phyloP scores from a whole-genome alignment of 2,113 vertebrate species.

The Larimichthys crocea region DNA sequence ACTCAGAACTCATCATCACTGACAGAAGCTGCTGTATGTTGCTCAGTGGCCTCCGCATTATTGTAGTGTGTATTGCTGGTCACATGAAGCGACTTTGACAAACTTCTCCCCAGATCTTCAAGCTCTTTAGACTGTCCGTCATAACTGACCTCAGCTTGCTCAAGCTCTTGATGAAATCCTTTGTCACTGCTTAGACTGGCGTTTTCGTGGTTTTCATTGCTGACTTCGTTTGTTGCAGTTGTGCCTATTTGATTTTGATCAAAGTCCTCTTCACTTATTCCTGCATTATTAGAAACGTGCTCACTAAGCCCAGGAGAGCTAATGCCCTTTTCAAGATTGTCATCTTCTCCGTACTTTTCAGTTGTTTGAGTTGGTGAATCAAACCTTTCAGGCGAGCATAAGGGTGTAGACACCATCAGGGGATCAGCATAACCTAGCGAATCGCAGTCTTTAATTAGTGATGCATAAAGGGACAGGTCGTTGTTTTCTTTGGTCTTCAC shows the following conservation, averaged over 20 bases:
- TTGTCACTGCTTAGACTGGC: slow-evolving; percentile 9
- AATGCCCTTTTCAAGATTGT: background rate
- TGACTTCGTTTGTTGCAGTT: background rate
- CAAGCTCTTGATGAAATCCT: slow-evolving; percentile 15
- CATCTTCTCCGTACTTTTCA: slow-evolving; percentile 30
- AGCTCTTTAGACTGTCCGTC: slow-evolving; percentile 60
- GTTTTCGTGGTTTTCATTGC: slow-evolving; percentile 38
- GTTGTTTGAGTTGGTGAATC: slow-evolving; percentile 16
- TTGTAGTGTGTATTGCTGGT: slow-evolving; percentile 51
- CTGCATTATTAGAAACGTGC: background rate
- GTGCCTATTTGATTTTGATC: slow-evolving; percentile 10
- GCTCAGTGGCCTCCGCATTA: slow-evolving; percentile 32
- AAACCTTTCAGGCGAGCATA: slow-evolving; percentile 40
- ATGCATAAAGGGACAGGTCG: slow-evolving; percentile 25
- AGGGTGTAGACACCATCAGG: slow-evolving; percentile 33
- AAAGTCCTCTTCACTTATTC: slow-evolving; percentile 32
- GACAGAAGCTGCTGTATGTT: slow-evolving; percentile 18
- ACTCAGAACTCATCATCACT: slow-evolving; percentile 82
- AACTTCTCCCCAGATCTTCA: slow-evolving; percentile 74
- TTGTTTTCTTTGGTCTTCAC: slow-evolving; percentile 51
- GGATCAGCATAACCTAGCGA: slow-evolving; percentile 22
- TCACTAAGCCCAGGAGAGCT: slow-evolving; percentile 24
- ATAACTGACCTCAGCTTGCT: slow-evolving; percentile 12
- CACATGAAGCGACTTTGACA: slow-evolving; percentile 74
- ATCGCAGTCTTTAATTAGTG: slow-evolving; percentile 42